Evolutionary conservation across 1,140 invertebrate genomes (phyloP).

Genomic region (Drosophila repletoides): DNA sequence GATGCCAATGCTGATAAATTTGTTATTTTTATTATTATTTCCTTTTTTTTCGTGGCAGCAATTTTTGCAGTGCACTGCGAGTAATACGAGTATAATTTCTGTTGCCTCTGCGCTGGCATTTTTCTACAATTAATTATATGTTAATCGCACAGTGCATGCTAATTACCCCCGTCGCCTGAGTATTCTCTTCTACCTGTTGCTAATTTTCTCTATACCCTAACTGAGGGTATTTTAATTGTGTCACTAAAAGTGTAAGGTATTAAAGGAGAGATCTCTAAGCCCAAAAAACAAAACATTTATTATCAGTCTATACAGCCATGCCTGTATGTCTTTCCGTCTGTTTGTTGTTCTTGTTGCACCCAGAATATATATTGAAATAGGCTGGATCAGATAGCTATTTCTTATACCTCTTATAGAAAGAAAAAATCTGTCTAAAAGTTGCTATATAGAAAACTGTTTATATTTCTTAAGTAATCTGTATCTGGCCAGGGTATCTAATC

Average conservation of each 20-base stretch:
- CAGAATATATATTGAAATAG: too few species aligned
- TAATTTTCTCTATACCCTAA: neutral
- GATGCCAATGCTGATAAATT: slow-evolving; percentile 53
- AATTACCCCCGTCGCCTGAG: slow-evolving; percentile 56
- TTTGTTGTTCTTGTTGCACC: slow-evolving; percentile 21
- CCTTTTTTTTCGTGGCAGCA: slow-evolving; percentile 52
- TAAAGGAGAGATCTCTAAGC: too few species aligned
- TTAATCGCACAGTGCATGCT: slow-evolving; percentile 79
- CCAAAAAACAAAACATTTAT: too few species aligned
- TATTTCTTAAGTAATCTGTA: too few species aligned
- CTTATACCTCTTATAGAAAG: too few species aligned
- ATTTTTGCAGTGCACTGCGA: slow-evolving; percentile 53
- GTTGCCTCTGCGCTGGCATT: slow-evolving; percentile 43
- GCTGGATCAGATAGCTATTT: too few species aligned
- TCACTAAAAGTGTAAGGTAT: too few species aligned
- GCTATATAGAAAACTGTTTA: too few species aligned
- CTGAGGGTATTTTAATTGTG: neutral
- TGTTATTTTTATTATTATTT: slow-evolving; percentile 20
- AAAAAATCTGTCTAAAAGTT: too few species aligned
- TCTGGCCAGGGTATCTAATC: too few species aligned
- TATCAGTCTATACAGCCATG: too few species aligned
- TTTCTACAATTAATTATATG: slow-evolving; percentile 79
- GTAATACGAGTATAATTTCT: slow-evolving; percentile 70
- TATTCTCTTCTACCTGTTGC: neutral
- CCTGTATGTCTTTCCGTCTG: too few species aligned